These are phyloP conservation scores for Onychorhynchus coronatus DNA, from an alignment of 2,113 vertebrate species.

Conservation along the genomic window DNA sequence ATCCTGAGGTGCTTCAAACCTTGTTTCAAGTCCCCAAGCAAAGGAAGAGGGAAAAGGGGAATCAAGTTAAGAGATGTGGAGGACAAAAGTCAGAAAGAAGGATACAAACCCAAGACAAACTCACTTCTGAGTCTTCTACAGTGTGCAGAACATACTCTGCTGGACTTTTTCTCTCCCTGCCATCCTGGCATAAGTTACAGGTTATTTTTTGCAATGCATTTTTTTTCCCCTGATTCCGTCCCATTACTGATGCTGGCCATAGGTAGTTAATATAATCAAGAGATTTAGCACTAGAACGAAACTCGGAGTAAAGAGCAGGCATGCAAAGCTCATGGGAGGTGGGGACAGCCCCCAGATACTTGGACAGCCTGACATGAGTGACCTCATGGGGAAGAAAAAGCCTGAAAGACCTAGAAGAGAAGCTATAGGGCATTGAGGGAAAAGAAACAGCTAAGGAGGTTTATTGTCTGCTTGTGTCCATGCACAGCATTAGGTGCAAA, in stretches of 20 bases:
- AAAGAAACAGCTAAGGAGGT: neutral
- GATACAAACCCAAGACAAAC: neutral
- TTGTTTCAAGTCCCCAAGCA: neutral
- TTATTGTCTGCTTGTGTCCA: neutral
- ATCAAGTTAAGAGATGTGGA: neutral
- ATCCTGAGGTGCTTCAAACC: neutral
- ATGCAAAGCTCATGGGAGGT: neutral
- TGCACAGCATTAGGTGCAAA: neutral
- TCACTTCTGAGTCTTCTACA: neutral
- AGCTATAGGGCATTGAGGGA: neutral
- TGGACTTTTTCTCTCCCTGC: neutral
- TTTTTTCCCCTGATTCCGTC: neutral
- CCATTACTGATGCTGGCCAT: neutral
- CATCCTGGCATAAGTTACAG: neutral
- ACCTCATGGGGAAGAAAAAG: neutral
- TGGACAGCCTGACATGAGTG: neutral
- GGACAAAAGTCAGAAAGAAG: neutral
- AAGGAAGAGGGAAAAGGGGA: neutral
- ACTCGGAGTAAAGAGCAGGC: neutral
- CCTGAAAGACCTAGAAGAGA: neutral
- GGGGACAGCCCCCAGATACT: neutral
- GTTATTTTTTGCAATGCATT: neutral
- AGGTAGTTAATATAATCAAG: neutral
- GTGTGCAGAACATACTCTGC: neutral
- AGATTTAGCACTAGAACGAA: neutral